Percentiles rank a stretch among this genome's conserved stretches.
Evolutionary conservation across 2,797 vertebrate genomes (phyloP).

Genomic region (Semotilus atromaculatus): DNA sequence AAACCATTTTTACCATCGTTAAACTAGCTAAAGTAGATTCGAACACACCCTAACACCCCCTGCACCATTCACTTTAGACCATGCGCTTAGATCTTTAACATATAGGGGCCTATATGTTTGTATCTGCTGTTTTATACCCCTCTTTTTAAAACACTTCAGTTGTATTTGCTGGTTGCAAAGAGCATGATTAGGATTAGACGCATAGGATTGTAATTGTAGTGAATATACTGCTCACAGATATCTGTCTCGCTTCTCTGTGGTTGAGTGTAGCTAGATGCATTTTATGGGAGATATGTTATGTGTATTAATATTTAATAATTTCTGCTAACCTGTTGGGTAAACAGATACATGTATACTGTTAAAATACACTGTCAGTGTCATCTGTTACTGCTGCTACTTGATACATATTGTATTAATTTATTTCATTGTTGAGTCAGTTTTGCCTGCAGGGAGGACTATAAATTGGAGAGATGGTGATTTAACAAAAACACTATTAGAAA

Average conservation of each 20-base stretch:
- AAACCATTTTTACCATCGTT: too few species aligned
- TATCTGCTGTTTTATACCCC: not conserved
- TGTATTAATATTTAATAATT: slow-evolving; percentile 6
- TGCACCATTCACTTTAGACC: too few species aligned
- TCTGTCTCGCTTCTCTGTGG: not conserved
- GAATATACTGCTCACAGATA: not conserved
- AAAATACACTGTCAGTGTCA: not conserved
- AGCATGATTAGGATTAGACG: not conserved
- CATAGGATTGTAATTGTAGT: not conserved
- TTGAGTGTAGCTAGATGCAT: not conserved
- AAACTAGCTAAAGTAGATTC: too few species aligned
- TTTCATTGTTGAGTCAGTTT: not conserved
- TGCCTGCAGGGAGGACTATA: not conserved
- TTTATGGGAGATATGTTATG: not conserved
- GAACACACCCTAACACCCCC: too few species aligned
- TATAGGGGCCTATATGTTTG: not conserved
- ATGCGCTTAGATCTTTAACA: too few species aligned
- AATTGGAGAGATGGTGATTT: not conserved
- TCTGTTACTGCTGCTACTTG: not conserved
- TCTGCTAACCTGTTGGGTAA: not conserved
- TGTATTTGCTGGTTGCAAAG: not conserved
- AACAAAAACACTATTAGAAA: not conserved
- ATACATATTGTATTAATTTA: not conserved
- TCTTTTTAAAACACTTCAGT: not conserved
- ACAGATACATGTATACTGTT: not conserved